phyloP scores from a whole-genome alignment of 2,888 invertebrate species.

The Cryptus armator region DNA sequence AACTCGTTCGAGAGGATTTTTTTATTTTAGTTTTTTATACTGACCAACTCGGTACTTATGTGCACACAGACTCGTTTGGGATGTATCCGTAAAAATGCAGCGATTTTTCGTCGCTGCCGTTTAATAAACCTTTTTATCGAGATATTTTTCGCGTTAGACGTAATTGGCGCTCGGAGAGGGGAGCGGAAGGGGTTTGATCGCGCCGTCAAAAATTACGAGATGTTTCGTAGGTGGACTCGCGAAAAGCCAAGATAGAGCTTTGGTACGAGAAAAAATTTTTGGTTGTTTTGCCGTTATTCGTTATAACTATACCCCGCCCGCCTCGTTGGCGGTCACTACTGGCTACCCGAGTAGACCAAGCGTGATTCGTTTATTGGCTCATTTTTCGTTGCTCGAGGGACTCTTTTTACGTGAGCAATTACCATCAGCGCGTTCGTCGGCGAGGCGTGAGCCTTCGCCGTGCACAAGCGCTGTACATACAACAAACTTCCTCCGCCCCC shows the following conservation, averaged over 20 bases:
- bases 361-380: constrained; percentile 68
- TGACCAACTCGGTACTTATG: background rate
- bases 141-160: constrained; percentile 31
- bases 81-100: constrained; percentile 44
- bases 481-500: background rate
- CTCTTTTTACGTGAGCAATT: constrained; percentile 67
- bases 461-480: constrained; percentile 4
- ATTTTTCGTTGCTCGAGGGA: constrained; percentile 63
- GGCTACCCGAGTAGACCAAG: constrained; percentile 1
- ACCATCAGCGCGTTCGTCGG: constrained; percentile 60
- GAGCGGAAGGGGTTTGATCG: background rate
- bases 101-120: constrained; percentile 23
- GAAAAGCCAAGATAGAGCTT: background rate
- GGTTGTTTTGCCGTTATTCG: constrained; percentile 32
- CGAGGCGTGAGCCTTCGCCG: constrained; percentile 45
- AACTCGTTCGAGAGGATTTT: background rate
- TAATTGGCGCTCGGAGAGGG: constrained; percentile 7
- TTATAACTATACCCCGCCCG: background rate
- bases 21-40: background rate
- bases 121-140: constrained; percentile 40
- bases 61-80: constrained; percentile 42
- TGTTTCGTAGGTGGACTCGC: background rate
- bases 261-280: constrained; percentile 3
- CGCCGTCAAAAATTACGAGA: constrained; percentile 42
- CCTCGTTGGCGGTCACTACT: constrained; percentile 8